phyloP scores from a whole-genome alignment of 2,888 invertebrate species.

The Anthophora plumipes region DNA sequence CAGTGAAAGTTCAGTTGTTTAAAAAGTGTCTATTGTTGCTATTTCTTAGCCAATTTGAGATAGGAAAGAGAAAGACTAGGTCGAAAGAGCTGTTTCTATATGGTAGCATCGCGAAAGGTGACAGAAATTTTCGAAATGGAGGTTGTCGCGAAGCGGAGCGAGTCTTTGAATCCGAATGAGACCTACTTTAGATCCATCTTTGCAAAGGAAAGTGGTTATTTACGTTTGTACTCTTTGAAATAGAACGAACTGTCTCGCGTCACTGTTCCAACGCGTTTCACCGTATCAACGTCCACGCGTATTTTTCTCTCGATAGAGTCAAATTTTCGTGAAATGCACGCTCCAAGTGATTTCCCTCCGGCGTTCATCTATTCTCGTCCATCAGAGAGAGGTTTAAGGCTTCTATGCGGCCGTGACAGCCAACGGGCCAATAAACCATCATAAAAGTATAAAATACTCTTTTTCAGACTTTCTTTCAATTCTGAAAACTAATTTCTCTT shows the following conservation, averaged over 20 bases:
- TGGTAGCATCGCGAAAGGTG: no score
- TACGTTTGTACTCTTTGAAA: conserved; percentile 31
- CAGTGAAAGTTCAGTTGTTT: no score
- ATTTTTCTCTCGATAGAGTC: neutral
- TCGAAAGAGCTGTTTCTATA: no score
- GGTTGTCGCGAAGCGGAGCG: neutral
- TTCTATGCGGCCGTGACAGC: no score
- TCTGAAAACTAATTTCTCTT: no score
- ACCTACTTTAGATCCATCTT: conserved; percentile 50
- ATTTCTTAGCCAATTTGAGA: no score
- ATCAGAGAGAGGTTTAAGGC: neutral
- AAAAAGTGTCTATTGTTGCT: no score
- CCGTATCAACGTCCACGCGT: neutral
- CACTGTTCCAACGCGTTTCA: conserved; percentile 16
- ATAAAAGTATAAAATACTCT: no score
- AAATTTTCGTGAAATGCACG: neutral
- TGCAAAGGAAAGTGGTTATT: conserved; percentile 41
- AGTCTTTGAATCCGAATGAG: conserved; percentile 33
- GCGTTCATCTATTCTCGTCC: neutral
- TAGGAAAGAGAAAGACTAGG: no score
- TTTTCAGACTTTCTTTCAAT: no score
- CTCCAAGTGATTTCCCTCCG: neutral
- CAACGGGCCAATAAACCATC: no score
- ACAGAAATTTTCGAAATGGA: conserved; percentile 35
- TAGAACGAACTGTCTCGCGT: conserved; percentile 22